Base-by-base conservation (phyloP, 2,113 vertebrate genomes). In the Lipophrys pholis region DNA sequence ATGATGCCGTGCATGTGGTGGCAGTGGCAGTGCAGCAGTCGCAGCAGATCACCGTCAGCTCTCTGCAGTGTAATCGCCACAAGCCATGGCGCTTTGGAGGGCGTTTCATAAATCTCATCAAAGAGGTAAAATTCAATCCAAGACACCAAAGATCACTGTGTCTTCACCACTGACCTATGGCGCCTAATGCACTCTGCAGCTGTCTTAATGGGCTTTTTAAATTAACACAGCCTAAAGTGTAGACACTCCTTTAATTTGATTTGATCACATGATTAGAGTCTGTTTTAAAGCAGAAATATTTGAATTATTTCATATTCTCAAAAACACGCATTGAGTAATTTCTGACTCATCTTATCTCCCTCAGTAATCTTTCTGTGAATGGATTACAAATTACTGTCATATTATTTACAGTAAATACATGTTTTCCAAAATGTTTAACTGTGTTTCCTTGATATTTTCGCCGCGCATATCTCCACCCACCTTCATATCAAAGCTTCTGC, bases 11-110 rank as follows among this genome's bases (percentile, higher is more conserved):
- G 59, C 97, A 99, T 6, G 96, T 99, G 59, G 97, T 99, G 66
- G 97, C 97, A 0, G 96, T 99, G 88, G 97, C 97, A 0, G 97
- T 98, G 68, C 97, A 99, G 80, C 97, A 98, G 87, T 96, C 98
- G n/a, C 95, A 96, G 7, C 97, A 99, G 93, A 98, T 99, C 95
- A 99, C 97, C 2, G 97, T 99, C 85, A 99, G 97, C 49, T 99
- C 97, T 0, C 94, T 99, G 46, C 97, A 99, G 90, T 99, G 97
- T 77, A 98, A 99, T 80, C 93, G 97, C 45, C 97, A 99, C 92
- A 99, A 99, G 65, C 97, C 97, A 0, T 99, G 97, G 97, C 95
- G 97, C 82, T 99, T 99, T 55, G 97, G 97, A 15, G 95, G 94
- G 1, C 96, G 97, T 36, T 99, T 99, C 79, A 99, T 99, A 94